These are phyloP conservation scores for Gavia stellata DNA, from an alignment of 2,113 vertebrate species.

Conservation along the genomic window DNA sequence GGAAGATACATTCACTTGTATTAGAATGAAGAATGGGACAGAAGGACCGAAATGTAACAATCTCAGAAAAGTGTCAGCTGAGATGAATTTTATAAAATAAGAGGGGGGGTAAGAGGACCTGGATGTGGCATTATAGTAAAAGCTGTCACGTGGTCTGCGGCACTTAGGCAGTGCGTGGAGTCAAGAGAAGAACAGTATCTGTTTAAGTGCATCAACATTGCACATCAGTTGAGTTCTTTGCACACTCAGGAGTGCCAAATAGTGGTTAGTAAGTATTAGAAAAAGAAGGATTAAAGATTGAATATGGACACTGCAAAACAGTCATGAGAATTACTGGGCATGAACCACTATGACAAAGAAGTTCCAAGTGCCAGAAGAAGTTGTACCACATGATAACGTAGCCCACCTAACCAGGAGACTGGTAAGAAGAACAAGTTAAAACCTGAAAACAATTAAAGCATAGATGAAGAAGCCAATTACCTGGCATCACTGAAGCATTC, in stretches of 20 bases:
- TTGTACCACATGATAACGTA: background rate
- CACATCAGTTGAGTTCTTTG: background rate
- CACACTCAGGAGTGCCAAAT: background rate
- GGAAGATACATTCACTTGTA: background rate
- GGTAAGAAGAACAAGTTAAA: background rate
- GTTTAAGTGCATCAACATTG: background rate
- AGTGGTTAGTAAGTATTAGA: background rate
- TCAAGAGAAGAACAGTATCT: background rate
- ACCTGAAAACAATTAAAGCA: background rate
- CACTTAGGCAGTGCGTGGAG: background rate
- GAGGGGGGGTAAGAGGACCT: background rate
- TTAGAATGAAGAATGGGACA: background rate
- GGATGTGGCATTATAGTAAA: background rate
- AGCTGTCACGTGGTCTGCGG: background rate
- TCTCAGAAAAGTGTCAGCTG: background rate
- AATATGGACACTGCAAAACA: background rate
- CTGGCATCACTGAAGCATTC: background rate
- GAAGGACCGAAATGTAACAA: background rate
- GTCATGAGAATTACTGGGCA: background rate
- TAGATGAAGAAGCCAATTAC: background rate
- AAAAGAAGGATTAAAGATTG: background rate
- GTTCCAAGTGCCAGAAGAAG: background rate
- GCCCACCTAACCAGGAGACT: background rate
- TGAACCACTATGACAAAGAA: background rate
- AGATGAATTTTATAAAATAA: background rate